A percentile compares a stretch with the other conserved stretches of the same genome.
Evolutionary conservation across 2,888 invertebrate genomes (phyloP).

Genomic region (Sarcophaga rosellei): DNA sequence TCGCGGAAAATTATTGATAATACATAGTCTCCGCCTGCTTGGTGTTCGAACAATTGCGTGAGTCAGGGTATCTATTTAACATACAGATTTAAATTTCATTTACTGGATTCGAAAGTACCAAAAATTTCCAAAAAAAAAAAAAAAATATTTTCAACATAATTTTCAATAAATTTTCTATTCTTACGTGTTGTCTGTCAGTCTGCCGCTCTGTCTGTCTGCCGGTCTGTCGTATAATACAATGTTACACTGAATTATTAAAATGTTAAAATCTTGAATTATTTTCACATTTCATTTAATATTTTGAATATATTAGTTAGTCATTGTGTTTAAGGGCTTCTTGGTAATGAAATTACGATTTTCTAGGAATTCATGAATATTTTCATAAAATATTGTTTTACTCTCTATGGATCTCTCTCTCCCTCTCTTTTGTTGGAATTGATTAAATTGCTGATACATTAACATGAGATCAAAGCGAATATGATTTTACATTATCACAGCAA

Average conservation of each 20-base stretch:
- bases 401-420: not conserved
- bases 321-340: not conserved
- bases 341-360: constrained; percentile 7
- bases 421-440: not conserved
- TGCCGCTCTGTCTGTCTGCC: too few relatives aligned
- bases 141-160: too few relatives aligned
- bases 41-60: too few relatives aligned
- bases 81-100: too few relatives aligned
- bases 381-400: not conserved
- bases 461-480: constrained; percentile 41
- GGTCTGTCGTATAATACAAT: not conserved
- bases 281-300: not conserved
- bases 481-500: not conserved
- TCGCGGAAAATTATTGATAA: too few relatives aligned
- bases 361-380: constrained; percentile 4
- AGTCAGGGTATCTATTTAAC: too few relatives aligned
- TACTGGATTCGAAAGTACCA: too few relatives aligned
- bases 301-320: not conserved
- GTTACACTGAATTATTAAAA: not conserved
- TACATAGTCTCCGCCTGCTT: too few relatives aligned
- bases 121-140: too few relatives aligned
- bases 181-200: too few relatives aligned
- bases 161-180: too few relatives aligned
- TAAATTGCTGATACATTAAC: constrained; percentile 27
- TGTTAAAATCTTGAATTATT: not conserved